Conservation (phyloP, 2,113 vertebrate species). For the Otis tarda region DNA sequence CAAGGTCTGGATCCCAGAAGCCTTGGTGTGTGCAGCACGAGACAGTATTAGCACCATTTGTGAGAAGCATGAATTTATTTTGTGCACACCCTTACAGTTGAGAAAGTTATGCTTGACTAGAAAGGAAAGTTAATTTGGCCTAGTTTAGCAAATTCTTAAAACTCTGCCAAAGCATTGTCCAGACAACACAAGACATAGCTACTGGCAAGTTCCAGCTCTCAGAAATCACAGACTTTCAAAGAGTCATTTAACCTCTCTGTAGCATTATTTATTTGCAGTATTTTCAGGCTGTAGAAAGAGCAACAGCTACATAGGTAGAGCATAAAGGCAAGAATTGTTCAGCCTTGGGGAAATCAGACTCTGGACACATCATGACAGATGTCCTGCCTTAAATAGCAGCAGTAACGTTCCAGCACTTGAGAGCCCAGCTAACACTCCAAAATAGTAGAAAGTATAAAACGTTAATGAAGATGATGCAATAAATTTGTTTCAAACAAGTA, state of each 20-base stretch:
- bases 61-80: not conserved
- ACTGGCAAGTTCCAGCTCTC: not conserved
- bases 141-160: not conserved
- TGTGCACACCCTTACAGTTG: not conserved
- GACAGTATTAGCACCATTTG: not conserved
- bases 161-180: not conserved
- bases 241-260: not conserved
- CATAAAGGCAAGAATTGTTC: constrained; percentile 43
- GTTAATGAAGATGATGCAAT: not conserved
- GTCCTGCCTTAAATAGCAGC: constrained; percentile 59
- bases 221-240: not conserved
- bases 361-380: constrained; percentile 52
- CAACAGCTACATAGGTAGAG: constrained; percentile 10
- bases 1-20: not conserved
- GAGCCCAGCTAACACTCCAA: constrained; percentile 15
- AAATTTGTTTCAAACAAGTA: constrained; percentile 17
- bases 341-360: constrained; percentile 50
- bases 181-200: not conserved
- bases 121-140: not conserved
- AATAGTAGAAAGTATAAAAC: constrained; percentile 47
- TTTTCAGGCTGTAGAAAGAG: not conserved
- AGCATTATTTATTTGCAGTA: not conserved
- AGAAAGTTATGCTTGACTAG: not conserved
- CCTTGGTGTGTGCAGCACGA: not conserved
- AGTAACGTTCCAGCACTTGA: constrained; percentile 10